These are phyloP conservation scores for Speoplatyrhinus poulsoni DNA, from an alignment of 2,113 vertebrate genomes.

Conservation along the genomic window DNA sequence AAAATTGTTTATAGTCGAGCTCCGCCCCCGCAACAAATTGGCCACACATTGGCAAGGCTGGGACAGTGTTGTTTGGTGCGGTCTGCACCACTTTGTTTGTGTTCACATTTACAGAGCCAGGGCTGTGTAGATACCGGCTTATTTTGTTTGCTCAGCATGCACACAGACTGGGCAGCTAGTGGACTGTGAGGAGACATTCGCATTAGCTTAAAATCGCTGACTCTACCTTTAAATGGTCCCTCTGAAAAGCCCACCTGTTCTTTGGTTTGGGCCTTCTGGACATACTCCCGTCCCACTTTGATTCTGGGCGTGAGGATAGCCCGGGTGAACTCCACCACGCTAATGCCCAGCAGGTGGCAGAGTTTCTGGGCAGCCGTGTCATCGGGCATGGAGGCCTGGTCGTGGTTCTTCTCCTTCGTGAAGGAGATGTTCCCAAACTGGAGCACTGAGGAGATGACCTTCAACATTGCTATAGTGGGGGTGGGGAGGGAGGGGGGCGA, in stretches of 20 bases:
- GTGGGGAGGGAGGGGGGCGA: not conserved
- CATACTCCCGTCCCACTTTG: conserved; percentile 90
- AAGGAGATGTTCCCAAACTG: conserved; percentile 89
- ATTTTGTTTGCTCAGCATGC: too few species aligned
- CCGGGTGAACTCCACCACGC: conserved; percentile 87
- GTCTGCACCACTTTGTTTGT: too few species aligned
- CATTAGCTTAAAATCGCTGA: too few species aligned
- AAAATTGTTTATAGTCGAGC: too few species aligned
- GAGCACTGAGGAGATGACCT: conserved; percentile 84
- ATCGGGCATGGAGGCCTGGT: conserved; percentile 90
- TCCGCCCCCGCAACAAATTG: too few species aligned
- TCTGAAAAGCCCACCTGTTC: conserved; percentile 77
- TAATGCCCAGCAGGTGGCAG: conserved; percentile 87
- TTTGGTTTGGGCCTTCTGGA: conserved; percentile 92
- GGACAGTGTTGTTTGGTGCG: too few species aligned
- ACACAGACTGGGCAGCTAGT: too few species aligned
- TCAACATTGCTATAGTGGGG: conserved; percentile 79
- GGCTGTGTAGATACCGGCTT: too few species aligned
- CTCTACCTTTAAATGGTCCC: not conserved
- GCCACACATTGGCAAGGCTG: too few species aligned
- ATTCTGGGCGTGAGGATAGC: conserved; percentile 89
- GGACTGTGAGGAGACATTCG: too few species aligned
- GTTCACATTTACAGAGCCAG: too few species aligned
- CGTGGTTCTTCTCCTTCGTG: conserved; percentile 84
- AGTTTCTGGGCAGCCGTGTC: conserved; percentile 93